Evolutionary conservation across 2,797 vertebrate species (phyloP).

Genomic region (Gorsachius magnificus): DNA sequence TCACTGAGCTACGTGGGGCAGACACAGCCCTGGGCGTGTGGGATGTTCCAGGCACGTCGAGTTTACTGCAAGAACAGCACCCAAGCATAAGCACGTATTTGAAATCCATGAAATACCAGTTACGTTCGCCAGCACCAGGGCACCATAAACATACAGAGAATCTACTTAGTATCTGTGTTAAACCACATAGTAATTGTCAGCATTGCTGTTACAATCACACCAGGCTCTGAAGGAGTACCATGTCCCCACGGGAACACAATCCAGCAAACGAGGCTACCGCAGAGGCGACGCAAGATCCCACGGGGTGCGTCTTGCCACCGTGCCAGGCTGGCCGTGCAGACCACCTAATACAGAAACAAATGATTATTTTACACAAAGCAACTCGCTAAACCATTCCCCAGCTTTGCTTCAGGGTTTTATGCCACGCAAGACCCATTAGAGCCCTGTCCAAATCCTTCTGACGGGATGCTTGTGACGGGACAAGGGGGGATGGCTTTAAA

Average conservation of each 20-base stretch:
- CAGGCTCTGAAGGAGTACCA: not conserved
- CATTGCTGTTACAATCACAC: too few species aligned
- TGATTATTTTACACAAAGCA: accelerated
- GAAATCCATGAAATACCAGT: not conserved
- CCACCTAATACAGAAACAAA: accelerated
- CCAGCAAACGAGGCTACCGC: accelerated
- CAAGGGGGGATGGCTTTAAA: too few species aligned
- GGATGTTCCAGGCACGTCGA: not conserved
- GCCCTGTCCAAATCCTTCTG: not conserved
- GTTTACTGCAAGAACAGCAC: not conserved
- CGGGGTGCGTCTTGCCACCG: accelerated
- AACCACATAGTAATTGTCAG: not conserved
- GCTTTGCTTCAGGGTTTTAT: not conserved
- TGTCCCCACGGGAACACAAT: accelerated
- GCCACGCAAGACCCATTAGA: not conserved
- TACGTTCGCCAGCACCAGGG: not conserved
- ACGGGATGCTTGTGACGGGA: too few species aligned
- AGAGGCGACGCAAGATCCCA: not conserved
- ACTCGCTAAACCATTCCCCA: not conserved
- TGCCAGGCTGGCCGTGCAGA: not conserved
- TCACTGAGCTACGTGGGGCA: not conserved
- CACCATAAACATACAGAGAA: not conserved
- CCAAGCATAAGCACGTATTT: not conserved
- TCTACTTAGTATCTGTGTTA: not conserved
- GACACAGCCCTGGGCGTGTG: not conserved